Percentiles rank a stretch among this genome's conserved stretches.
phyloP scores from a whole-genome alignment of 2,888 invertebrate species.

The Aporophyla lueneburgensis region DNA sequence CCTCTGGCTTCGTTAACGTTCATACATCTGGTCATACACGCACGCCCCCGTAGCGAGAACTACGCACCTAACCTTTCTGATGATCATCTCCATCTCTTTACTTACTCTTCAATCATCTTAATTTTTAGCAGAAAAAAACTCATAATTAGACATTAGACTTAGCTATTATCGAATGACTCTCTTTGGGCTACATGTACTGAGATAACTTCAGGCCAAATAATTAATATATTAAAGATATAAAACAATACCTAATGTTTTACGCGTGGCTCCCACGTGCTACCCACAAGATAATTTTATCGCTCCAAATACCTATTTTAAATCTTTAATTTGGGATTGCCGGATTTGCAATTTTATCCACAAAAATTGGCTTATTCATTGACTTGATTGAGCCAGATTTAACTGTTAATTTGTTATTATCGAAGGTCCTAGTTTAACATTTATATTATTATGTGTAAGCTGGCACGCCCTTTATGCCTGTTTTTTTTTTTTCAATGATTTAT shows the following conservation, averaged over 20 bases:
- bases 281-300: conserved; percentile 4
- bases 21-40: too few species aligned
- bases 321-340: conserved; percentile 13
- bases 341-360: not conserved
- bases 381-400: too few species aligned
- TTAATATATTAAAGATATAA: conserved; percentile 32
- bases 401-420: too few species aligned
- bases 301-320: conserved; percentile 1
- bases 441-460: too few species aligned
- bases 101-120: not conserved
- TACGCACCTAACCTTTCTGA: too few species aligned
- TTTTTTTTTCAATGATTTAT: too few species aligned
- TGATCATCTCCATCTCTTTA: too few species aligned
- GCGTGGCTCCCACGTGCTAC: conserved; percentile 48
- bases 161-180: conserved; percentile 4
- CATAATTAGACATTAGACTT: not conserved
- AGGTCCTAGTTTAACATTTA: too few species aligned
- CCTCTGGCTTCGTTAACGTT: too few species aligned
- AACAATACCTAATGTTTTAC: not conserved
- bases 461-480: too few species aligned
- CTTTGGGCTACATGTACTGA: not conserved
- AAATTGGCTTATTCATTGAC: too few species aligned
- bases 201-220: conserved; percentile 47
- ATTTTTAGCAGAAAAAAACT: not conserved
- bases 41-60: too few species aligned